These are phyloP conservation scores for Philaethria dido DNA, from an alignment of 2,888 invertebrate genomes.

Conservation along the genomic window DNA sequence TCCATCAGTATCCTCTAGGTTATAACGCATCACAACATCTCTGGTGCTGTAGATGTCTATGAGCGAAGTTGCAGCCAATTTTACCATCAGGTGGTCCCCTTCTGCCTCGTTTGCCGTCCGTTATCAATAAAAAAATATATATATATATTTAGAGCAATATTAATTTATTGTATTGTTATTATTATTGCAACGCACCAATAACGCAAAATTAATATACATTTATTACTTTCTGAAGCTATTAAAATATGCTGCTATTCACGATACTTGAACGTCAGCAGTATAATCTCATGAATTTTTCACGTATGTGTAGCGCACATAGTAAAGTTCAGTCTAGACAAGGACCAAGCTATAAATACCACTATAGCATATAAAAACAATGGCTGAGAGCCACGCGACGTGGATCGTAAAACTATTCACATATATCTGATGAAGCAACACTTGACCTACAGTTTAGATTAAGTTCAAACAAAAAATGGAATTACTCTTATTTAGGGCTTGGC, in stretches of 20 bases:
- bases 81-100: too few relatives aligned
- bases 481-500: neutral
- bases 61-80: too few relatives aligned
- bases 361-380: slow-evolving; percentile 66
- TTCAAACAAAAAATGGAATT: neutral
- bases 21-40: too few relatives aligned
- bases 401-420: slow-evolving; percentile 38
- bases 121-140: too few relatives aligned
- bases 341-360: slow-evolving; percentile 55
- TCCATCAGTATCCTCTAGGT: too few relatives aligned
- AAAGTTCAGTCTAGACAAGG: slow-evolving; percentile 55
- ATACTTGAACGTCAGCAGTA: slow-evolving; percentile 67
- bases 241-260: slow-evolving; percentile 51
- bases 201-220: neutral
- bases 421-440: slow-evolving; percentile 33
- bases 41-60: too few relatives aligned
- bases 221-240: neutral
- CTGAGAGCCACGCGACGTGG: slow-evolving; percentile 33
- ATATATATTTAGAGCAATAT: too few relatives aligned
- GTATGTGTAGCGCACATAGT: slow-evolving; percentile 49
- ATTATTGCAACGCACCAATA: neutral
- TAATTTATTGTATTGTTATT: too few relatives aligned
- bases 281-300: slow-evolving; percentile 51
- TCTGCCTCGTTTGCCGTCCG: too few relatives aligned
- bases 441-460: slow-evolving; percentile 24